These are phyloP conservation scores for Dreissena polymorpha DNA, from an alignment of 1,140 invertebrate genomes.

Conservation along the genomic window DNA sequence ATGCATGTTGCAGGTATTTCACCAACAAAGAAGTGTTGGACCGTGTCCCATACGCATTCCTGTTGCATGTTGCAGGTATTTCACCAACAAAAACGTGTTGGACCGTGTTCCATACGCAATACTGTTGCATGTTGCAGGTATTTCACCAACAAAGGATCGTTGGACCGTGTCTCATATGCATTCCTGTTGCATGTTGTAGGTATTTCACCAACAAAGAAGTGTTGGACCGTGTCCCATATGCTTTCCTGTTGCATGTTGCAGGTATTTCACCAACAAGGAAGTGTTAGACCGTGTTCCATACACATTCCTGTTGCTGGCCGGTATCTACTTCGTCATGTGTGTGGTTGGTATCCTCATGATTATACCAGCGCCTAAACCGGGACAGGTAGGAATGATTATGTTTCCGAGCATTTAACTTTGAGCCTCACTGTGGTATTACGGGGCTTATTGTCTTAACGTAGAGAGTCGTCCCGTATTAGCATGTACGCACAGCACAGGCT, in stretches of 20 bases:
- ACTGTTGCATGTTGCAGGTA: too few relatives aligned
- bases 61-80: too few relatives aligned
- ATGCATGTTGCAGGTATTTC: too few relatives aligned
- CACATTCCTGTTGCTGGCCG: slow-evolving; percentile 18
- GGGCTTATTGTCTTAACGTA: background rate
- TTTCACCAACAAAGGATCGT: background rate
- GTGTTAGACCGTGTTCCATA: slow-evolving; percentile 25
- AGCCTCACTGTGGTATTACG: background rate
- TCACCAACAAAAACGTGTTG: background rate
- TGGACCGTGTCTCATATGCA: background rate
- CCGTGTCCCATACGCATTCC: background rate
- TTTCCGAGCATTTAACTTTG: background rate
- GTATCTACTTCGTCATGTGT: background rate
- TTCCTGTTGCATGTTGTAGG: too few relatives aligned
- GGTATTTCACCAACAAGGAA: slow-evolving; percentile 20
- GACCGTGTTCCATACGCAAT: too few relatives aligned
- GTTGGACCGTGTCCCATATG: background rate
- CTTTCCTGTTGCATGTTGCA: slow-evolving; percentile 19
- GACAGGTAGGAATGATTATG: background rate
- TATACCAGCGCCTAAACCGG: background rate
- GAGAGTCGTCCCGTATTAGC: background rate
- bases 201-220: too few relatives aligned
- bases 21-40: background rate
- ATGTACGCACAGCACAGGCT: background rate
- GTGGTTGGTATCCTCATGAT: background rate